Base-by-base conservation (phyloP, 1,140 invertebrate species). In the Holcopasites calliopsidis region DNA sequence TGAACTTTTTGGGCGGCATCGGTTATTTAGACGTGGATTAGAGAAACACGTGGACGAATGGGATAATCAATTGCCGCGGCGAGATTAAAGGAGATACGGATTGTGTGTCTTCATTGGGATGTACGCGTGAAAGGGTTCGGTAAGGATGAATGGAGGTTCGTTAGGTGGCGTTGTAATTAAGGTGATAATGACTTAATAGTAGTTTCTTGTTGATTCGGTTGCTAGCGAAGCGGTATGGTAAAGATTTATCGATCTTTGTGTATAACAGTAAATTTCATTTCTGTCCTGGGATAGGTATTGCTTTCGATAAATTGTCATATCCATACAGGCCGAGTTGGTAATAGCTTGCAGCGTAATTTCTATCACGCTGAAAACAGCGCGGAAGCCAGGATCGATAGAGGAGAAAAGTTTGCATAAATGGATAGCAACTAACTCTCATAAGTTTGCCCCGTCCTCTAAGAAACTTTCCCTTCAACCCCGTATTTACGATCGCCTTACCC, bases 51-150 rank as follows among this genome's bases (percentile, higher is more conserved):
- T 3, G 65, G 2, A 66, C 47, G 47, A 55, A 23, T 57, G 42
- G 49, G 44, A 33, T 61, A 78, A 80, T 80, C 79, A 79, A 75
- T 40, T 49, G 65, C 44, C 42, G 70, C 79, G 76, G 77, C 13
- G 49, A 49, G 77, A 80, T 81, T 58, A 81, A 79, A 76, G 60
- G 44, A 7, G 3, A 7, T 5, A 7, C n/a, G 35, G 52, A 74
- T 61, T 38, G 31, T 60, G 42, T 60, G 38, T 47, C n/a, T n/a
- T n/a, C n/a, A n/a, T 70, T 21, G 10, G 35, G n/a, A 16, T 26
- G 23, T 31, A 13, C 5, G 54, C 6, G 10, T 21, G n/a, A 35
- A 47, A 13, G 47, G 44, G 16, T 21, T 44, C 38, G 52, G 58
- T 57, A 58, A 50, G 21, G 28, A 8, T 58, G 21, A n/a, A n/a